phyloP scores from a whole-genome alignment of 2,888 invertebrate species.

The Marasmarcha lunaedactyla region DNA sequence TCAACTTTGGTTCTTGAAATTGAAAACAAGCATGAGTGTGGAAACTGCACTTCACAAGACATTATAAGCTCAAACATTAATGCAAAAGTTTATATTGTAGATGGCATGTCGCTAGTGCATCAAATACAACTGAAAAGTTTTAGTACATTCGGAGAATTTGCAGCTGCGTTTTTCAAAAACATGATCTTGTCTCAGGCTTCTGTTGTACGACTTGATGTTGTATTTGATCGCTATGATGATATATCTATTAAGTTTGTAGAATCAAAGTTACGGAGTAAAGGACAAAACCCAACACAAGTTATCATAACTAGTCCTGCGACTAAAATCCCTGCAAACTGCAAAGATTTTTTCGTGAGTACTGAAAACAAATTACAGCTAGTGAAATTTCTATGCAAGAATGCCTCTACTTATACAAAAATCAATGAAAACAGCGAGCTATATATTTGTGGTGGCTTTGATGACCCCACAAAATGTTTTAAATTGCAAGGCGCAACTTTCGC shows the following conservation, averaged over 20 bases:
- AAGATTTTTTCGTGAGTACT: slow-evolving; percentile 5
- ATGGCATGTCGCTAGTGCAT: too few relatives aligned
- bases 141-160: too few relatives aligned
- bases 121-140: too few relatives aligned
- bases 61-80: too few relatives aligned
- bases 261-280: slow-evolving; percentile 18
- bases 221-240: too few relatives aligned
- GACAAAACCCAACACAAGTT: slow-evolving; percentile 5
- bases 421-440: slow-evolving; percentile 9
- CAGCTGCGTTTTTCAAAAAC: too few relatives aligned
- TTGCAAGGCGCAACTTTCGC: slow-evolving; percentile 17
- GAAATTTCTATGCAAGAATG: slow-evolving; percentile 15
- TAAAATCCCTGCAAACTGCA: slow-evolving; percentile 14
- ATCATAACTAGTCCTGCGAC: slow-evolving; percentile 16
- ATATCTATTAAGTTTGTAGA: slow-evolving; percentile 11
- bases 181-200: too few relatives aligned
- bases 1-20: too few relatives aligned
- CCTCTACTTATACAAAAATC: slow-evolving; percentile 14
- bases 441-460: slow-evolving; percentile 11
- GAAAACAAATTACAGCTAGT: slow-evolving; percentile 19
- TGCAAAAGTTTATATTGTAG: too few relatives aligned
- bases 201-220: too few relatives aligned
- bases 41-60: too few relatives aligned
- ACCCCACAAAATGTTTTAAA: slow-evolving; percentile 9
- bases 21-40: too few relatives aligned